Evolutionary conservation across 2,888 invertebrate species (phyloP), one percentile per base, ranked within the genome.

Genomic region (Xanthorhoe designata): DNA sequence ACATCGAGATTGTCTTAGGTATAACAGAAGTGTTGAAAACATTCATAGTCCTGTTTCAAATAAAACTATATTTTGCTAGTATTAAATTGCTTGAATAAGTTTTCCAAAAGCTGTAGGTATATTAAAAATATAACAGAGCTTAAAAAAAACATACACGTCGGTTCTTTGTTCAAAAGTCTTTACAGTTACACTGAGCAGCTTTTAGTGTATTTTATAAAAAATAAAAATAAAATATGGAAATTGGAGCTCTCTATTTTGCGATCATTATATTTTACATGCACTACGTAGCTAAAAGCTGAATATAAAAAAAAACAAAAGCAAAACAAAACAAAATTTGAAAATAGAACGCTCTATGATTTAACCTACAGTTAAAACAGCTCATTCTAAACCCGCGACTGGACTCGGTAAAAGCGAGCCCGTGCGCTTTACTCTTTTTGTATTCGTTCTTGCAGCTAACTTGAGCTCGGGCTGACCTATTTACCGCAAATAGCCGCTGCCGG

Each of bases 371-470:
- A 58, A 24, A 63, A 32, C 63, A 45, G 32, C n/a, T n/a, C 5
- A 53, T 61, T 54, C 19, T 49, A 59, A 57, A 58, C 52, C 17
- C 35, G 2, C 13, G 47, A 8, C 29, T 51, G 59, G 57, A 57
- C 54, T 70, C 72, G 73, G 68, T 69, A 13, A 47, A 65, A 69
- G 76, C 77, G 80, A 75, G 77, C 78, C 74, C 74, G 75, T 75
- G 79, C 83, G 88, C 81, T 91, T 91, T 91, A 91, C 91, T 93
- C 91, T 93, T 93, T 93, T 93, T 93, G 92, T 91, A 90, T 91
- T 92, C 84, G 89, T 91, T 92, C 88, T 90, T 91, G 90, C 91
- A 87, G 83, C 92, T 91, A 92, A 92, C 77, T 92, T 90, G 91
- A 90, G 90, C 87, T 79, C 87, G 87, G 84, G 79, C 85, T 93